Evolutionary conservation across 2,888 invertebrate genomes (phyloP).

Genomic region (Drosophila flavopinicola): DNA sequence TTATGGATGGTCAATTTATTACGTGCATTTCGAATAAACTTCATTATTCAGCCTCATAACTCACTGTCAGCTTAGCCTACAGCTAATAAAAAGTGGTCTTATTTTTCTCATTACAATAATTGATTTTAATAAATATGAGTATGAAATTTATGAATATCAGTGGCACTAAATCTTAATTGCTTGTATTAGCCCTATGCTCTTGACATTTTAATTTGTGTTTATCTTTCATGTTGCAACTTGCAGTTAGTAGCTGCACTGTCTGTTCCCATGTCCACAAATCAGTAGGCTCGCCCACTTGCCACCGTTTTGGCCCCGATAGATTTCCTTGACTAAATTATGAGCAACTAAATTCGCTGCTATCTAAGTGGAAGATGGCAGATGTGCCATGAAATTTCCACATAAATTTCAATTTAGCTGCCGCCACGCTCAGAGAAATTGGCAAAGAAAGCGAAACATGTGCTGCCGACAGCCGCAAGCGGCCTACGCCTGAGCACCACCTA

Average conservation of each 20-base stretch:
- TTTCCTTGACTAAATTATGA: constrained; percentile 54
- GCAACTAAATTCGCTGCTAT: constrained; percentile 45
- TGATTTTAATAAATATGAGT: constrained; percentile 1
- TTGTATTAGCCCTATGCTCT: not conserved
- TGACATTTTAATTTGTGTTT: constrained; percentile 1
- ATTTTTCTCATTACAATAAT: constrained; percentile 5
- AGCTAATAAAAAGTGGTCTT: constrained; percentile 28
- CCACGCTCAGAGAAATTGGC: constrained; percentile 56
- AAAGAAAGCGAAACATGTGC: constrained; percentile 61
- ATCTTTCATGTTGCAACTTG: not conserved
- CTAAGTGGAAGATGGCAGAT: constrained; percentile 65
- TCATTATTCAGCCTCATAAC: constrained; percentile 35
- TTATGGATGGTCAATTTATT: constrained; percentile 73
- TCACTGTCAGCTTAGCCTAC: constrained; percentile 49
- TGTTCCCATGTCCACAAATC: constrained; percentile 49
- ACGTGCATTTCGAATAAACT: constrained; percentile 20
- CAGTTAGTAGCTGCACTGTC: constrained; percentile 16
- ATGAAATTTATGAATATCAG: not conserved
- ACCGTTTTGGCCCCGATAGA: constrained; percentile 63
- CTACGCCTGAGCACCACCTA: constrained; percentile 18
- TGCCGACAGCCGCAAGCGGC: constrained; percentile 33
- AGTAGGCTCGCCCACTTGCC: constrained; percentile 60
- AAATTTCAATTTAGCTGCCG: constrained; percentile 56
- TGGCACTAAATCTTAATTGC: constrained; percentile 6
- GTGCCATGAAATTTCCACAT: constrained; percentile 72